These are phyloP conservation scores for Meda fulgida DNA, from an alignment of 2,797 vertebrate species.

Conservation along the genomic window DNA sequence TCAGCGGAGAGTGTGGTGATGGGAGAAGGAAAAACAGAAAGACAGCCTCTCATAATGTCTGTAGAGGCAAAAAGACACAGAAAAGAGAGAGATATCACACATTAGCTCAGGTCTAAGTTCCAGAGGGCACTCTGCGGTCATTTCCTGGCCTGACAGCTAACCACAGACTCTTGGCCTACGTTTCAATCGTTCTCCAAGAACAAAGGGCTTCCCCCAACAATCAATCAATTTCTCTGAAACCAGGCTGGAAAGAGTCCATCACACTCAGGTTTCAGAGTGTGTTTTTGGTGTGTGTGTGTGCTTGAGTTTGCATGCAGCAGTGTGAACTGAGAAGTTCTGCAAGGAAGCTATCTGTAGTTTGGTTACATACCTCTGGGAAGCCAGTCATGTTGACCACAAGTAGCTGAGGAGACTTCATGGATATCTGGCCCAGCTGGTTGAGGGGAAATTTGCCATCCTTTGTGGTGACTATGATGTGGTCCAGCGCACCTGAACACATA, in stretches of 20 bases:
- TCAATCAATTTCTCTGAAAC: slow-evolving; percentile 79
- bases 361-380: slow-evolving; percentile 88
- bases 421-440: slow-evolving; percentile 96
- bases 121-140: slow-evolving; percentile 44
- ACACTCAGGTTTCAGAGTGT: slow-evolving; percentile 70
- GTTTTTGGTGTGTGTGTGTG: slow-evolving; percentile 40
- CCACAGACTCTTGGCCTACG: slow-evolving; percentile 61
- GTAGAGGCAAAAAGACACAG: slow-evolving; percentile 17
- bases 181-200: slow-evolving; percentile 72
- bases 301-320: slow-evolving; percentile 44
- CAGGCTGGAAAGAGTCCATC: slow-evolving; percentile 60
- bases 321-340: slow-evolving; percentile 18
- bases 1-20: slow-evolving; percentile 45
- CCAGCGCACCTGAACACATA: slow-evolving; percentile 85
- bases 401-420: slow-evolving; percentile 91
- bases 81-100: slow-evolving; percentile 60
- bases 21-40: slow-evolving; percentile 62
- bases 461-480: slow-evolving; percentile 89
- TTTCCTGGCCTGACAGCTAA: slow-evolving; percentile 69
- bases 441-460: slow-evolving; percentile 91
- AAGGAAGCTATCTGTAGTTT: slow-evolving; percentile 2
- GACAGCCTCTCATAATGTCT: slow-evolving; percentile 43
- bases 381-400: slow-evolving; percentile 92
- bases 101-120: slow-evolving; percentile 72
- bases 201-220: slow-evolving; percentile 76